Evolutionary conservation across 2,888 invertebrate species (phyloP).

Genomic region (Bhutanitis thaidina): DNA sequence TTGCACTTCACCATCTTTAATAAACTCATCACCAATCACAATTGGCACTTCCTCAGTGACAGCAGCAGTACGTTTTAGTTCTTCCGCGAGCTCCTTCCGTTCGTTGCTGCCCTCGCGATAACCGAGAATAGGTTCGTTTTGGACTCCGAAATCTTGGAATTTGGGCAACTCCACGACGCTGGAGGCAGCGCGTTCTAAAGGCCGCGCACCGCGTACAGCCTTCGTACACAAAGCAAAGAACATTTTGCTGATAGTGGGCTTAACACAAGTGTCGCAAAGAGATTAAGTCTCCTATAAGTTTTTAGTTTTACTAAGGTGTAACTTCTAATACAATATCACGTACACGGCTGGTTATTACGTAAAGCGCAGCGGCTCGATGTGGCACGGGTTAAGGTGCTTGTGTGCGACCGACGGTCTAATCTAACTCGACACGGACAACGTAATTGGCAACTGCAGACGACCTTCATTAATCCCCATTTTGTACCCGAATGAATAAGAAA

Average conservation of each 20-base stretch:
- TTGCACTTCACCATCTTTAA: slow-evolving; percentile 85
- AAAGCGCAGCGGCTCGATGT: slow-evolving; percentile 31
- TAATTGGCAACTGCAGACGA: slow-evolving; percentile 37
- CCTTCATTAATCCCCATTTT: slow-evolving; percentile 65
- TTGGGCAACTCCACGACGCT: slow-evolving; percentile 83
- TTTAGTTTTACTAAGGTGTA: neutral
- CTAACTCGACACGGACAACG: slow-evolving; percentile 30
- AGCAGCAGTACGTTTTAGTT: slow-evolving; percentile 82
- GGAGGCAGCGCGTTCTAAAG: slow-evolving; percentile 63
- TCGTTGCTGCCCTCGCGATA: slow-evolving; percentile 93
- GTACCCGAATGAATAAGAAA: slow-evolving; percentile 54
- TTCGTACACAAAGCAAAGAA: slow-evolving; percentile 37
- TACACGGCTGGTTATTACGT: slow-evolving; percentile 35
- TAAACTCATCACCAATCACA: slow-evolving; percentile 95
- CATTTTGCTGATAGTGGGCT: slow-evolving; percentile 24
- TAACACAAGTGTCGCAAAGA: neutral
- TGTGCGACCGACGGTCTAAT: slow-evolving; percentile 14
- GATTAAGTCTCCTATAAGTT: slow-evolving; percentile 4
- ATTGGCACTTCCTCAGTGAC: slow-evolving; percentile 93
- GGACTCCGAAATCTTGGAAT: slow-evolving; percentile 83
- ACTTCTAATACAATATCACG: neutral
- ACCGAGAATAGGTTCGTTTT: slow-evolving; percentile 89
- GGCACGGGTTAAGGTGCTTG: slow-evolving; percentile 24
- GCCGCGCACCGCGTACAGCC: slow-evolving; percentile 82
- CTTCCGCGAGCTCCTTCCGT: slow-evolving; percentile 84